phyloP scores from a whole-genome alignment of 2,113 vertebrate genomes.

The Trogon surrucura region DNA sequence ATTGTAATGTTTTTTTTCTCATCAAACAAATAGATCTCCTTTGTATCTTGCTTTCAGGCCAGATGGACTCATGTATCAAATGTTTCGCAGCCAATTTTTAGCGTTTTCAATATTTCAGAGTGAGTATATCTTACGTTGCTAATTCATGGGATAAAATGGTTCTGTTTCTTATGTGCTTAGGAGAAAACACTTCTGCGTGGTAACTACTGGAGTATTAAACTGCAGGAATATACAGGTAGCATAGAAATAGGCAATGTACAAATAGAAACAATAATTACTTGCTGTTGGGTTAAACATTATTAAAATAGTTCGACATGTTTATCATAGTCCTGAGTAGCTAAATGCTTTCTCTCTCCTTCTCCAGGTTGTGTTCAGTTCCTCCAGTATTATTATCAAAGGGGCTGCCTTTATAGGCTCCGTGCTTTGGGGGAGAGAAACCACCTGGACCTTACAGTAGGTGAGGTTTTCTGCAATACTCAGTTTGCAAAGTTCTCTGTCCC shows the following conservation, averaged over 20 bases:
- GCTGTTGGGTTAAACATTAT: not conserved
- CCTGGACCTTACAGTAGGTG: slow-evolving; percentile 97
- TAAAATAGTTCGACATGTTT: not conserved
- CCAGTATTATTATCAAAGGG: slow-evolving; percentile 98
- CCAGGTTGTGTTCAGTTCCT: slow-evolving; percentile 96
- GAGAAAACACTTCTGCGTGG: not conserved
- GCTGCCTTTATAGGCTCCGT: slow-evolving; percentile 93
- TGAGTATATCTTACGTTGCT: slow-evolving; percentile 75
- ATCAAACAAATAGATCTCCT: not conserved
- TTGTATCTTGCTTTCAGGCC: slow-evolving; percentile 81
- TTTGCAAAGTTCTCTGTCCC: not conserved
- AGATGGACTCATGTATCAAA: slow-evolving; percentile 93
- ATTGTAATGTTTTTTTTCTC: not conserved
- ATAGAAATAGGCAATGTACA: not conserved
- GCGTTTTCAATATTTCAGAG: slow-evolving; percentile 98
- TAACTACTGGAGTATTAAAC: not conserved
- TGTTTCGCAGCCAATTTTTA: slow-evolving; percentile 95
- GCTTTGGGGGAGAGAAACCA: slow-evolving; percentile 94
- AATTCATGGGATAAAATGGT: not conserved
- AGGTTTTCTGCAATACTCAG: slow-evolving; percentile 23
- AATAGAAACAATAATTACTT: not conserved
- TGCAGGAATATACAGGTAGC: not conserved
- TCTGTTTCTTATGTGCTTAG: accelerated
- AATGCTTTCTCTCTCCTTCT: not conserved
- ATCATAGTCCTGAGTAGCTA: not conserved